A percentile compares a stretch with the other conserved stretches of the same genome.
These are phyloP conservation scores for Rhaphigaster nebulosa DNA, from an alignment of 2,888 invertebrate species.

Conservation along the genomic window DNA sequence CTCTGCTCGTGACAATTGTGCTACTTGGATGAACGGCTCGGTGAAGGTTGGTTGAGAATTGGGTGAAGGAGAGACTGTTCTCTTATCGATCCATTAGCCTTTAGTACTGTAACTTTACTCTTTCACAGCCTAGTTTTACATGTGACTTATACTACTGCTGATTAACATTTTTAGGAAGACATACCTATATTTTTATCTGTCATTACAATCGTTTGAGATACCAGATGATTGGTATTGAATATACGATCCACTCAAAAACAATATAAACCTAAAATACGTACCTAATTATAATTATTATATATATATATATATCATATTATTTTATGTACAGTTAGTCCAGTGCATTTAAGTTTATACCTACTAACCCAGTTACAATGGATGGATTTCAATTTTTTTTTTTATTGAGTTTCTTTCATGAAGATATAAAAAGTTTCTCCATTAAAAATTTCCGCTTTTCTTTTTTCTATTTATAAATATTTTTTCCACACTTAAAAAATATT, in stretches of 20 bases:
- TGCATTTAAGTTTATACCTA: too few species aligned
- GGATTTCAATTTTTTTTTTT: too few species aligned
- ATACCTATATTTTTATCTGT: neutral
- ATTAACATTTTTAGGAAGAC: neutral
- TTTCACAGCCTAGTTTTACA: neutral
- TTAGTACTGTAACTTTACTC: conserved; percentile 4
- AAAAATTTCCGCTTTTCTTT: too few species aligned
- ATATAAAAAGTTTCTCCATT: too few species aligned
- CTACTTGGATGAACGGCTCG: conserved; percentile 14
- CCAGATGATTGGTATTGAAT: neutral
- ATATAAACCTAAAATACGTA: neutral
- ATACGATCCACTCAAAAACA: neutral
- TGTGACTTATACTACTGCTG: neutral
- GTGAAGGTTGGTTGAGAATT: conserved; percentile 32
- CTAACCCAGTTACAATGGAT: too few species aligned
- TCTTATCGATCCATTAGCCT: conserved; percentile 35
- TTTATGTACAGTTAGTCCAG: too few species aligned
- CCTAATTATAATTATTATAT: neutral
- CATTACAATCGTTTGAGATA: neutral
- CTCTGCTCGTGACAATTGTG: conserved; percentile 35
- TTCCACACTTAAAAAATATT: too few species aligned
- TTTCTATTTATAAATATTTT: too few species aligned
- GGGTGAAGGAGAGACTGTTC: conserved; percentile 24
- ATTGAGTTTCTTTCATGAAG: too few species aligned
- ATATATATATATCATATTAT: too few species aligned